Evolutionary conservation across 2,888 invertebrate genomes (phyloP), one percentile per base, ranked within the genome.

Genomic region (Coremacera marginata): DNA sequence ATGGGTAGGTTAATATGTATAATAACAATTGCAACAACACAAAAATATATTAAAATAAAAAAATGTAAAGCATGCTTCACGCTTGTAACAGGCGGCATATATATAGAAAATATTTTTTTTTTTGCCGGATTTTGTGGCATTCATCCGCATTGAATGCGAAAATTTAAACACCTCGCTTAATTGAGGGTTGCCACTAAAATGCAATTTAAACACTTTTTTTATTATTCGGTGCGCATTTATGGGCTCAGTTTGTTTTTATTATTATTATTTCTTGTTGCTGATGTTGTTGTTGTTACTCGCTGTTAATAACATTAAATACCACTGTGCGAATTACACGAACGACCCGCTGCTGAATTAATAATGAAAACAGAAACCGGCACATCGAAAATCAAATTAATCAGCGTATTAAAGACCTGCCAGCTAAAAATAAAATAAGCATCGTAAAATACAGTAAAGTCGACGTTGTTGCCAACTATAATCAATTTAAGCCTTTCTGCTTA

Each of bases 181-280:
- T 65, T 65, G 31, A 19, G 63, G 63, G n/a, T 22, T 34, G 34
- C 63, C 63, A 65, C 63, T 34, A 34, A 65, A 65, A 65, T 65
- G 63, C 63, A 65, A 34, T 65, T 65, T 65, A 65, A 65, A 65
- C 31, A 16, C 31, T 19, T 34, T n/a, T 63, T 63, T 63, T 25
- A 14, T 22, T 57, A 25, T 14, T 44, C 44, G 11, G 11, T 44
- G 11, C 14, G 44, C 44, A 44, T 44, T 44, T 44, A 44, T 44
- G 44, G 44, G 44, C 11, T 7, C 44, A 44, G 44, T 44, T 44
- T 11, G 14, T 2, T 44, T 44, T 44, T 44, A 11, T 44, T 44
- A 44, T 44, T 44, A 44, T 11, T 44, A 44, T 44, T 44, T 44
- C 44, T 44, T 44, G 44, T 44, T 44, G 44, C 11, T 44, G 19